Conservation (phyloP, 2,113 vertebrate genomes). For the Chloropsis hardwickii region DNA sequence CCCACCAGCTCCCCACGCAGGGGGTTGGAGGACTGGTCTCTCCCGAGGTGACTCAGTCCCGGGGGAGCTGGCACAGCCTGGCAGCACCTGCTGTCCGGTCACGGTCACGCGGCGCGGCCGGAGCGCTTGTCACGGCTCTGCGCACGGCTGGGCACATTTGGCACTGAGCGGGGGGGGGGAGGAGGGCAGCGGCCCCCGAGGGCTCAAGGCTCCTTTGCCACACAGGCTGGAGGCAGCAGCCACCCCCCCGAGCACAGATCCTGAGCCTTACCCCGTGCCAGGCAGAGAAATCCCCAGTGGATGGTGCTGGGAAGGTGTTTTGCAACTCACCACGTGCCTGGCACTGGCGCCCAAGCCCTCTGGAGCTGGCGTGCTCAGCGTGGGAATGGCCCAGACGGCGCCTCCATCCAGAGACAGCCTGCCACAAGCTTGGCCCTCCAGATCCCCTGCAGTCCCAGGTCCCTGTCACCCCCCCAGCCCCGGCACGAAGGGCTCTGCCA, state of each 20-base stretch:
- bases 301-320: background rate
- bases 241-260: background rate
- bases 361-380: background rate
- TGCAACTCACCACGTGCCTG: background rate
- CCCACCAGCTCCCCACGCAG: fast-evolving
- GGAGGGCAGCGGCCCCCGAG: background rate
- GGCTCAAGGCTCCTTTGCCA: background rate
- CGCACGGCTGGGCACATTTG: background rate
- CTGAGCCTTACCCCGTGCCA: background rate
- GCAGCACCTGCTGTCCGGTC: background rate
- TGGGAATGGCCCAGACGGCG: background rate
- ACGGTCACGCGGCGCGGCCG: background rate
- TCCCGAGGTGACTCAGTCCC: background rate
- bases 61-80: background rate
- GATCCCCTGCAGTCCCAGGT: background rate
- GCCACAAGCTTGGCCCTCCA: background rate
- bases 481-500: fast-evolving
- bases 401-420: background rate
- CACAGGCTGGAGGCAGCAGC: background rate
- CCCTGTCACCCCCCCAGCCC: background rate
- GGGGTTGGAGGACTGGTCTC: fast-evolving
- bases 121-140: background rate
- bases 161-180: fast-evolving
- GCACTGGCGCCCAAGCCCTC: background rate
- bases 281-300: background rate